Conservation (phyloP, 2,797 vertebrate genomes). For the Morus bassanus region DNA sequence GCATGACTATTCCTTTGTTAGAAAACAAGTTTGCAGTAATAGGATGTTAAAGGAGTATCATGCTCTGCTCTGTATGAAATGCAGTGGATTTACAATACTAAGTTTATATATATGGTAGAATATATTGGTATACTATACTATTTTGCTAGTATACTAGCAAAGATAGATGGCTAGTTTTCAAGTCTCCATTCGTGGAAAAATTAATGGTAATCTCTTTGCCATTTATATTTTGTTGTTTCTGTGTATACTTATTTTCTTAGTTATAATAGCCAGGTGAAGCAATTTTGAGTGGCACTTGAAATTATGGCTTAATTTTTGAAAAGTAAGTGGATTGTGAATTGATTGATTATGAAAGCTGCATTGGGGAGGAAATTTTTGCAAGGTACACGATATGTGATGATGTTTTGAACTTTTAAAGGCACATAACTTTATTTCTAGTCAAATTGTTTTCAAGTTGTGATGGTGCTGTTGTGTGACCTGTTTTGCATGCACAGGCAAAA, state of each 20-base stretch:
- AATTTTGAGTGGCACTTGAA: not conserved
- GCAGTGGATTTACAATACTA: not conserved
- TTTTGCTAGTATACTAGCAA: not conserved
- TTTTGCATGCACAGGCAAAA: slow-evolving; percentile 89
- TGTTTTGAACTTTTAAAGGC: slow-evolving; percentile 57
- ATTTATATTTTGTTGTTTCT: not conserved
- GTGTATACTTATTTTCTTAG: not conserved
- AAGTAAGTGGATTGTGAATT: not conserved
- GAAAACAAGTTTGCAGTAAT: not conserved
- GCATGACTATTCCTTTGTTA: not conserved
- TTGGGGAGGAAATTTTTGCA: slow-evolving; percentile 26
- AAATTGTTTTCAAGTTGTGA: slow-evolving; percentile 70
- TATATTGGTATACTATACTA: too few relatives aligned
- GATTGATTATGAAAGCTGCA: not conserved
- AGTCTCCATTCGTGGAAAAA: not conserved
- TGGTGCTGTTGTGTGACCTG: slow-evolving; percentile 76
- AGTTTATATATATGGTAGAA: not conserved
- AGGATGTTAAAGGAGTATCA: not conserved
- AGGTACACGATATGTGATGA: slow-evolving; percentile 1
- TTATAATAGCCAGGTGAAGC: not conserved
- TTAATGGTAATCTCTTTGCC: not conserved
- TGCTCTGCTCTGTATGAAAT: not conserved
- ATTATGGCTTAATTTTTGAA: not conserved
- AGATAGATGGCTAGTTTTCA: not conserved
- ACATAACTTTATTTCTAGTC: slow-evolving; percentile 67